Evolutionary conservation across 1,140 invertebrate genomes (phyloP).

Genomic region (Steinernema khuongi): DNA sequence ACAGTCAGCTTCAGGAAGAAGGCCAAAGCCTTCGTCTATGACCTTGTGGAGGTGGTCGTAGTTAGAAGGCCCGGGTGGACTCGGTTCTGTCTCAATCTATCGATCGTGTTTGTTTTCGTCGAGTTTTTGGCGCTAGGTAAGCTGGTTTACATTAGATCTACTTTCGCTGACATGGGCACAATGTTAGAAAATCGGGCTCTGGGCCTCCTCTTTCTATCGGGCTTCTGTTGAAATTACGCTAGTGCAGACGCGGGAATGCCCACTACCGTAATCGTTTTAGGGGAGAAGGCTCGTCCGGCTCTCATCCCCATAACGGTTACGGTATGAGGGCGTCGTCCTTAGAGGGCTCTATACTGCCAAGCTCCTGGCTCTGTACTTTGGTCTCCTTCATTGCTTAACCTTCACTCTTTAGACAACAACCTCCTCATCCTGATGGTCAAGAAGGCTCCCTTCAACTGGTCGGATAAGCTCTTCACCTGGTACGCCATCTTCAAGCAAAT

Average conservation of each 20-base stretch:
- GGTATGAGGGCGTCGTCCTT: too few species aligned
- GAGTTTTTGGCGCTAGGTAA: conserved; percentile 36
- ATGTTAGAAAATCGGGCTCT: too few species aligned
- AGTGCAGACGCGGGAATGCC: too few species aligned
- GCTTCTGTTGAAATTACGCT: too few species aligned
- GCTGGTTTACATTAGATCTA: neutral
- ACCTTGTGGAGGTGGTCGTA: conserved; percentile 26
- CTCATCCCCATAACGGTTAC: too few species aligned
- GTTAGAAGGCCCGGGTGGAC: conserved; percentile 33
- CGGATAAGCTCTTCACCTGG: conserved; percentile 26
- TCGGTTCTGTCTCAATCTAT: conserved; percentile 31
- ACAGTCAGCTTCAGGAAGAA: conserved; percentile 15
- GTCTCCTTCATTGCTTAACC: too few species aligned
- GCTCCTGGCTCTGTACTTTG: too few species aligned
- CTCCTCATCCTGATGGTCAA: conserved; percentile 34
- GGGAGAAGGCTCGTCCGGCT: too few species aligned
- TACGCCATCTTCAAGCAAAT: conserved; percentile 18
- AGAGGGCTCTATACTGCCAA: too few species aligned
- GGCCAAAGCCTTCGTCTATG: neutral
- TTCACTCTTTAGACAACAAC: conserved; percentile 21
- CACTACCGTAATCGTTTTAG: too few species aligned
- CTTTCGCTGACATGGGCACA: too few species aligned
- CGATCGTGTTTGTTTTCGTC: conserved; percentile 35
- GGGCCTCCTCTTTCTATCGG: too few species aligned
- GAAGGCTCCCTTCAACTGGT: conserved; percentile 33